A percentile compares a stretch with the other conserved stretches of the same genome.
These are phyloP conservation scores for Watsonalla cultraria DNA, from an alignment of 2,888 invertebrate species.

Conservation along the genomic window DNA sequence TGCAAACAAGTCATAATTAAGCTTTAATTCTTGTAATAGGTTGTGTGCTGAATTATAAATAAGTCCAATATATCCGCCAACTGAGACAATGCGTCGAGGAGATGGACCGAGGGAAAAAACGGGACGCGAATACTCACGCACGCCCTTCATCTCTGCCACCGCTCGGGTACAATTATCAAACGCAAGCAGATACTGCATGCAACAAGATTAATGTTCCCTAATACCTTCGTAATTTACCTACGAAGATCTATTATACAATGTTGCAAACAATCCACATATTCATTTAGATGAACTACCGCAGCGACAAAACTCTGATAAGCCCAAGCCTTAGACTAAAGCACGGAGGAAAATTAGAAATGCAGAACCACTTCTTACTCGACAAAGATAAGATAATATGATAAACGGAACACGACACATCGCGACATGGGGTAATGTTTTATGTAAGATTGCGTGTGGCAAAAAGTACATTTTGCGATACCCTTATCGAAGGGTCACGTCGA, in stretches of 20 bases:
- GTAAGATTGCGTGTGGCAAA: conserved; percentile 34
- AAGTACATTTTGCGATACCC: conserved; percentile 45
- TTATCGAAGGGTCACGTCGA: conserved; percentile 36
- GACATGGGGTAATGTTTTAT: conserved; percentile 70
- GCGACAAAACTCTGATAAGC: conserved; percentile 24
- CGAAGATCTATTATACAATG: conserved; percentile 26
- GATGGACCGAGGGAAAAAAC: conserved; percentile 31
- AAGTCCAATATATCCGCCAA: conserved; percentile 31
- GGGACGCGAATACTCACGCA: conserved; percentile 25
- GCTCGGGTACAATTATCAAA: conserved; percentile 33
- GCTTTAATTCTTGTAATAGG: conserved; percentile 40
- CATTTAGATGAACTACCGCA: conserved; percentile 30
- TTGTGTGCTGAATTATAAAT: conserved; percentile 30
- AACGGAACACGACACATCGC: conserved; percentile 58
- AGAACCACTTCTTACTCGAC: conserved; percentile 42
- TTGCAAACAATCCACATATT: too few relatives aligned
- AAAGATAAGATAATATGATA: conserved; percentile 63
- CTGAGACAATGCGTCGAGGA: conserved; percentile 39
- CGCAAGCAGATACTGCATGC: conserved; percentile 37
- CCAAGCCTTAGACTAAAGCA: conserved; percentile 12
- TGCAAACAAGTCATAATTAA: conserved; percentile 16
- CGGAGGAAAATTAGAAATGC: conserved; percentile 54
- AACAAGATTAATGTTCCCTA: conserved; percentile 59
- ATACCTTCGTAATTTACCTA: conserved; percentile 51
- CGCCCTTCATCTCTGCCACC: conserved; percentile 30